Evolutionary conservation across 1,140 invertebrate genomes (phyloP).

Genomic region (Rhagoletis zephyria): DNA sequence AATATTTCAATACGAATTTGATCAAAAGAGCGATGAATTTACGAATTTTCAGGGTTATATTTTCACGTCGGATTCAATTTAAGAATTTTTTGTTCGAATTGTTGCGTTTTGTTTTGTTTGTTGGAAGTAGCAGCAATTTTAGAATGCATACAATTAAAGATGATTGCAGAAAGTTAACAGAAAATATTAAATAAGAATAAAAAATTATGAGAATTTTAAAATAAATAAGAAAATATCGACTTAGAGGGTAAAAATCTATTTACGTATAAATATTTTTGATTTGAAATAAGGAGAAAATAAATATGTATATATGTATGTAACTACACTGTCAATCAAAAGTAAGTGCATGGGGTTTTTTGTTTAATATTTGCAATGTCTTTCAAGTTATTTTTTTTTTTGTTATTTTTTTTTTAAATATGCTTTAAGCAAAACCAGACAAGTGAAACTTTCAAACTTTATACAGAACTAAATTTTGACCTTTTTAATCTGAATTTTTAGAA

Average conservation of each 20-base stretch:
- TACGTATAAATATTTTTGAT: neutral
- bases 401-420: no score
- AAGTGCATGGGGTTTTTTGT: no score
- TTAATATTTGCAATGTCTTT: no score
- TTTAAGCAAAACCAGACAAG: no score
- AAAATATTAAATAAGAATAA: conserved; percentile 40
- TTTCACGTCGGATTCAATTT: neutral
- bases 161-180: conserved; percentile 32
- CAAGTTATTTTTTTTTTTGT: no score
- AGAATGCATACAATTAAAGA: conserved; percentile 11
- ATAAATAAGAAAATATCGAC: neutral
- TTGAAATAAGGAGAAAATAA: neutral
- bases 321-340: no score
- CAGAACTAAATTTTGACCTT: no score
- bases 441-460: no score
- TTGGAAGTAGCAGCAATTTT: conserved; percentile 12
- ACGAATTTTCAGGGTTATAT: neutral
- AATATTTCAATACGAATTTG: conserved; percentile 53
- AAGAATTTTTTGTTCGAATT: neutral
- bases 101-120: neutral
- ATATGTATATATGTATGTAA: no score
- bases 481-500: no score
- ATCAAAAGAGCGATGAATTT: neutral
- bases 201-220: conserved; percentile 45
- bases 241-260: neutral